Conservation (phyloP, 2,888 invertebrate species). For the Antheraea assamensis region DNA sequence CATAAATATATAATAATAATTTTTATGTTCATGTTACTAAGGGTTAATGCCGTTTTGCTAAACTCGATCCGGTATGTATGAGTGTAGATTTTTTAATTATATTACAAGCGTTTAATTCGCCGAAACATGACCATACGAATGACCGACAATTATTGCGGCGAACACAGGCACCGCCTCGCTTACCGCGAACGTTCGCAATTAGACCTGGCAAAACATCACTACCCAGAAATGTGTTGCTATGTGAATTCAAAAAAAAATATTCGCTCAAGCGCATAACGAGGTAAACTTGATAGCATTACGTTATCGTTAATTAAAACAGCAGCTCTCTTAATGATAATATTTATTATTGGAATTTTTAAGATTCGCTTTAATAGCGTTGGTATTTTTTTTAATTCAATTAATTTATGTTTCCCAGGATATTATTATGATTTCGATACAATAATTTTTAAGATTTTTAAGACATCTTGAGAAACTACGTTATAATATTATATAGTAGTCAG, state of each 20-base stretch:
- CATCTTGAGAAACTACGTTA: background rate
- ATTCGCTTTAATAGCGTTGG: background rate
- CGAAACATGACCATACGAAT: slow-evolving; percentile 47
- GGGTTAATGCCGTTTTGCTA: background rate
- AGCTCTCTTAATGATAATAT: background rate
- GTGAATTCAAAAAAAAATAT: slow-evolving; percentile 16
- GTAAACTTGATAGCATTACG: slow-evolving; percentile 22
- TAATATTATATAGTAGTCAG: background rate
- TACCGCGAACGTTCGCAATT: slow-evolving; percentile 66
- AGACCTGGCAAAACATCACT: slow-evolving; percentile 55
- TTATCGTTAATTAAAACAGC: slow-evolving; percentile 15
- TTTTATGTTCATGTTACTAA: no score
- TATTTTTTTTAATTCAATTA: slow-evolving; percentile 2
- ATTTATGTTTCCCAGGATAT: background rate
- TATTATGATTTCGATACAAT: background rate
- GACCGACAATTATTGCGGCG: slow-evolving; percentile 51
- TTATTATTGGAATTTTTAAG: slow-evolving; percentile 5
- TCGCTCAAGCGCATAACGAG: slow-evolving; percentile 29
- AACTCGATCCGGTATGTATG: background rate
- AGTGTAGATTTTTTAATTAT: background rate
- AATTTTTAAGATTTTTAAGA: background rate
- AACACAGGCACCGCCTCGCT: slow-evolving; percentile 51
- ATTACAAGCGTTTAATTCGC: slow-evolving; percentile 5
- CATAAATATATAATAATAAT: no score
- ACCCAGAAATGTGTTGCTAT: slow-evolving; percentile 53